These are phyloP conservation scores for Ophioninae sp. DNA, from an alignment of 2,888 invertebrate genomes.

Conservation along the genomic window DNA sequence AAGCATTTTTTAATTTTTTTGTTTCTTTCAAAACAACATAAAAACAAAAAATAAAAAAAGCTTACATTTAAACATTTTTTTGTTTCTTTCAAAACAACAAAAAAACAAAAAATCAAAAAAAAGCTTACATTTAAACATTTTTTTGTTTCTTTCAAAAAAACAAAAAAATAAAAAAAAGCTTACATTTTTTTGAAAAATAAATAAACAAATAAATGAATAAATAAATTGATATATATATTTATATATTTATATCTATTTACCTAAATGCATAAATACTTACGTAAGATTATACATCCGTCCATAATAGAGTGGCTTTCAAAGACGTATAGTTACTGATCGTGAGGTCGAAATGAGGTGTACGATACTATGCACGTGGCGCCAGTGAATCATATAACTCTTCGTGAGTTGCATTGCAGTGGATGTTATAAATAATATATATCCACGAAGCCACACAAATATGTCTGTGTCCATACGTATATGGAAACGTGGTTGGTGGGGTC, in stretches of 20 bases:
- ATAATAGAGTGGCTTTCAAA: conserved; percentile 35
- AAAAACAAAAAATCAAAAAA: too few species aligned
- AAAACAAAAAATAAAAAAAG: too few species aligned
- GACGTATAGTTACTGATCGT: conserved; percentile 20
- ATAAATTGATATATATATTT: too few species aligned
- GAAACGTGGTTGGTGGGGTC: conserved; percentile 40
- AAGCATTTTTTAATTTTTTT: too few species aligned
- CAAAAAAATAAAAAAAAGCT: too few species aligned
- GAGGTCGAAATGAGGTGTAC: conserved; percentile 55
- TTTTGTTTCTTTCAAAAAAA: too few species aligned
- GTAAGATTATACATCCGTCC: conserved; percentile 26
- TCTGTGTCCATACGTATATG: conserved; percentile 3
- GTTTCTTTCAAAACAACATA: too few species aligned
- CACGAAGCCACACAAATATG: background rate
- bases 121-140: too few species aligned
- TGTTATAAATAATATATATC: conserved; percentile 26
- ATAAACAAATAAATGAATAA: too few species aligned
- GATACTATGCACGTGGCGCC: conserved; percentile 52
- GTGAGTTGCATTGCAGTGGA: conserved; percentile 39
- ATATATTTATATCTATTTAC: background rate
- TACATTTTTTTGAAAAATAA: too few species aligned
- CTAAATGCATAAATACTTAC: background rate
- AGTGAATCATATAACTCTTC: conserved; percentile 57
- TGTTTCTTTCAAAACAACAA: too few species aligned
- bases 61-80: too few species aligned